Evolutionary conservation across 1,140 invertebrate species (phyloP).

Genomic region (Drosophila serrata): DNA sequence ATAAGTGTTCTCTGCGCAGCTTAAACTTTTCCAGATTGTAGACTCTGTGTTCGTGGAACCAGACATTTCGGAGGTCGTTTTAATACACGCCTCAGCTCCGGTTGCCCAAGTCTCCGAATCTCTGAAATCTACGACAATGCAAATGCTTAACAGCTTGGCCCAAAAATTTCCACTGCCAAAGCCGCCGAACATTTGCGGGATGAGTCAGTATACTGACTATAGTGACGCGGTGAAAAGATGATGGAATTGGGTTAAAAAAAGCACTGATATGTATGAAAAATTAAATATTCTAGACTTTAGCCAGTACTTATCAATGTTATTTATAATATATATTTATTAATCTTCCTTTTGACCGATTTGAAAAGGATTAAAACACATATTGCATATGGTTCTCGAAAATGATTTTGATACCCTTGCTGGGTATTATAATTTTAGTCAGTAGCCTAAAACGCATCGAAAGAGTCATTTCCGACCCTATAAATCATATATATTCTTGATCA

Average conservation of each 20-base stretch:
- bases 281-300: neutral
- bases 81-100: constrained; percentile 35
- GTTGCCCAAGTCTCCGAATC: constrained; percentile 2
- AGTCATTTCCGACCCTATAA: too few species aligned
- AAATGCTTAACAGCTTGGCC: constrained; percentile 36
- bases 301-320: neutral
- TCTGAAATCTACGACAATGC: constrained; percentile 33
- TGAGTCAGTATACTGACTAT: constrained; percentile 31
- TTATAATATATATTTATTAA: neutral
- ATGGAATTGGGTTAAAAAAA: neutral
- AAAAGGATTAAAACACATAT: neutral
- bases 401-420: too few species aligned
- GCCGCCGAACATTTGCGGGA: constrained; percentile 10
- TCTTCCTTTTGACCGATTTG: neutral
- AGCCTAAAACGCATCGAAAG: too few species aligned
- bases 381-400: too few species aligned
- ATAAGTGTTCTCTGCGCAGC: constrained; percentile 32
- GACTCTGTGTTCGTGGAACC: constrained; percentile 32
- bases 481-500: too few species aligned
- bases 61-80: constrained; percentile 52
- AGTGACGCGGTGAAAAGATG: neutral
- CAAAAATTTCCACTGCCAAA: constrained; percentile 58
- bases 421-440: too few species aligned
- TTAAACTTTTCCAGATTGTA: constrained; percentile 38
- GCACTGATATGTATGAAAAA: neutral